These are phyloP conservation scores for Apogon talboti DNA, from an alignment of 2,797 vertebrate species.

Conservation along the genomic window DNA sequence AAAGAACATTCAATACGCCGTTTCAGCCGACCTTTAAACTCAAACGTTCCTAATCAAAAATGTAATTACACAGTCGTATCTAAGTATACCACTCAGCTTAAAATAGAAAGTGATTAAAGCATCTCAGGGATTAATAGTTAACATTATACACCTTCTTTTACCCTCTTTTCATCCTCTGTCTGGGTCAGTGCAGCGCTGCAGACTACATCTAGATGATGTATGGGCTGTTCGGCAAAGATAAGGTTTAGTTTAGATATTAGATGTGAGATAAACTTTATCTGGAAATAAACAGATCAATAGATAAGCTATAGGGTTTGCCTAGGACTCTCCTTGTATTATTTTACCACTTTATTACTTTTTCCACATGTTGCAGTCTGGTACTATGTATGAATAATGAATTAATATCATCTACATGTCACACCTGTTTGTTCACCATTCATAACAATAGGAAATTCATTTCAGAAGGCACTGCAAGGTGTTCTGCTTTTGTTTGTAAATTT, in stretches of 20 bases:
- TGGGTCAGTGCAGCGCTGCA: slow-evolving; percentile 13
- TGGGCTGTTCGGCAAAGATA: slow-evolving; percentile 23
- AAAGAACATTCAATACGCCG: slow-evolving; percentile 25
- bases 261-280: slow-evolving; percentile 24
- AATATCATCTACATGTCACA: too few relatives aligned
- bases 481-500: too few relatives aligned
- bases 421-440: neutral
- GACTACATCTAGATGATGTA: slow-evolving; percentile 41
- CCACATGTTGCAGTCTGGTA: neutral
- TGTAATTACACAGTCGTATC: slow-evolving; percentile 48
- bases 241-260: slow-evolving; percentile 31
- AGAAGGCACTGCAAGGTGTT: too few relatives aligned
- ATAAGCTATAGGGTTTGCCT: neutral
- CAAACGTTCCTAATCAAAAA: slow-evolving; percentile 36
- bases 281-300: slow-evolving; percentile 31
- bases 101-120: slow-evolving; percentile 58
- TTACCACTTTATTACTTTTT: neutral
- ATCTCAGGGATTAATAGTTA: slow-evolving; percentile 40
- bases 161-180: slow-evolving; percentile 4
- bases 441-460: too few relatives aligned
- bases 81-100: slow-evolving; percentile 41
- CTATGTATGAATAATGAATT: too few relatives aligned
- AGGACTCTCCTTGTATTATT: slow-evolving; percentile 22
- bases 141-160: slow-evolving; percentile 13
- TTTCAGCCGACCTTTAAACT: slow-evolving; percentile 48